phyloP scores from a whole-genome alignment of 2,113 vertebrate genomes.

The Ornithorhynchus anatinus region DNA sequence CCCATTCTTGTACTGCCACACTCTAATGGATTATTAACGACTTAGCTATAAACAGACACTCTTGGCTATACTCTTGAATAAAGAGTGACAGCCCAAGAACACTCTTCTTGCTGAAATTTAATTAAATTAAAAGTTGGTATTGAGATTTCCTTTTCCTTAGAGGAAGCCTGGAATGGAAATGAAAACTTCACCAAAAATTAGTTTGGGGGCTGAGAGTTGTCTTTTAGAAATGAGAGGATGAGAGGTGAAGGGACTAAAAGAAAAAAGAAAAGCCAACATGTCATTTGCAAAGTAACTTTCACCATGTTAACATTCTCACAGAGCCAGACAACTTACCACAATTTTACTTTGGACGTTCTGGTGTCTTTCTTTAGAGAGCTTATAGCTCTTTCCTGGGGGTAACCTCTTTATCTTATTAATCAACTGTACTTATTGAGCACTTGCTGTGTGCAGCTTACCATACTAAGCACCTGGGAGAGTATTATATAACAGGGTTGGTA shows the following conservation, averaged over 20 bases:
- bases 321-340: neutral
- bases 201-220: neutral
- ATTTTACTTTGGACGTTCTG: neutral
- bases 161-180: neutral
- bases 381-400: constrained; percentile 20
- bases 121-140: constrained; percentile 37
- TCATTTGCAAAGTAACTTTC: neutral
- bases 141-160: neutral
- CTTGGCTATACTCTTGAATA: constrained; percentile 32
- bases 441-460: too few relatives aligned
- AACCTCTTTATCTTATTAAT: constrained; percentile 11
- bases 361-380: constrained; percentile 1
- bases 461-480: too few relatives aligned
- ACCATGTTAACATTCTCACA: neutral
- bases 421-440: neutral
- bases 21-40: constrained; percentile 44
- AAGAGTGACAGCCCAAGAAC: neutral
- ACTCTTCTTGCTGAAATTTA: constrained; percentile 26
- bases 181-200: neutral
- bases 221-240: neutral
- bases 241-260: too few relatives aligned
- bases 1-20: constrained; percentile 15
- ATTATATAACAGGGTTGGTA: too few relatives aligned
- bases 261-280: neutral
- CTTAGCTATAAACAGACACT: constrained; percentile 44